Base-by-base conservation (phyloP, 2,113 vertebrate genomes). In the Gnathonemus longibarbis region DNA sequence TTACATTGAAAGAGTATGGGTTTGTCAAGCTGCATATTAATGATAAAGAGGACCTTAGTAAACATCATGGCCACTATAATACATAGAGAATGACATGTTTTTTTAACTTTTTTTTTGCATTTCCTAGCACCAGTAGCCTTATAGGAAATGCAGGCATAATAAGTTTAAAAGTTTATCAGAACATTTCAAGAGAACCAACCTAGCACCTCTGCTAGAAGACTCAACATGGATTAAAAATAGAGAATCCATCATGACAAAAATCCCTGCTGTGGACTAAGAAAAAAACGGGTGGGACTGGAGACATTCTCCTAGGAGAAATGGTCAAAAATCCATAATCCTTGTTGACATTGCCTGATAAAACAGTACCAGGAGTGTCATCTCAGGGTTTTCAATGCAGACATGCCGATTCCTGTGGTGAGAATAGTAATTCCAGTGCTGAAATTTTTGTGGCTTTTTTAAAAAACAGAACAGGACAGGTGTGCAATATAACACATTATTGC, bases 241-340 rank as follows among this genome's bases (percentile, higher is more conserved):
- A 70, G 62, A 70, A 70, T 31, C n/a, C n/a, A 11, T 70, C 62
- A 70, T 70, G 62, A 70, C 62, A 70, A 70, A 70, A 70, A 70
- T 70, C 62, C 62, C 62, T 70, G 62, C 62, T 70, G 62, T 31
- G 62, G 62, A 70, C n/a, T 70, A 70, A 70, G 62, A 70, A 70
- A 70, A 58, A 70, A 70, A 31, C 62, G 31, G 27, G 9, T 31
- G 62, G 62, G 62, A 70, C 27, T 31, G 62, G 27, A 70, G 62
- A 70, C n/a, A 70, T 70, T 70, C 62, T 70, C n/a, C 62, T 70
- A 31, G 62, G 62, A 70, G 62, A 70, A 70, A 70, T 70, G 62
- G 62, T 70, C 62, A 70, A 70, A 70, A 70, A 70, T 70, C 62
- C 62, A 70, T 70, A 70, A 70, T 70, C 62, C 62, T 70, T 70